Conservation (phyloP, 2,888 invertebrate species). For the Trichopria drosophilae region DNA sequence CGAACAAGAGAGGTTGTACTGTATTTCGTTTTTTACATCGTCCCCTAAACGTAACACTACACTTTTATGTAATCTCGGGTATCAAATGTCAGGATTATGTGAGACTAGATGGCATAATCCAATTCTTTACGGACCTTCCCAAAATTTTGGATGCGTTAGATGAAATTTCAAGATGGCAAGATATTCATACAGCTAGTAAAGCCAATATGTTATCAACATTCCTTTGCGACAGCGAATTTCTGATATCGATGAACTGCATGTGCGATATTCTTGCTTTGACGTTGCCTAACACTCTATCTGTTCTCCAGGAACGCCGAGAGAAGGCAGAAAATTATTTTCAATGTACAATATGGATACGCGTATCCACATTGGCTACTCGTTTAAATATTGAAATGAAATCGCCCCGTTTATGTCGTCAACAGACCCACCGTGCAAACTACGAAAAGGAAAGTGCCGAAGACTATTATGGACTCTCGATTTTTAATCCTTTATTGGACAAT, state of each 20-base stretch:
- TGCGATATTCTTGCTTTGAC: constrained; percentile 15
- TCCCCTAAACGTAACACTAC: not conserved
- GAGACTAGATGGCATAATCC: constrained; percentile 8
- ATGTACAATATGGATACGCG: constrained; percentile 10
- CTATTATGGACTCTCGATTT: constrained; percentile 16
- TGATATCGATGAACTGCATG: constrained; percentile 11
- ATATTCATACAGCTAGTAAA: not conserved
- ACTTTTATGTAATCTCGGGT: not conserved
- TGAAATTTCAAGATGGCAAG: constrained; percentile 6
- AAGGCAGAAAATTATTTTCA: constrained; percentile 14
- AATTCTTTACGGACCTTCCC: constrained; percentile 5
- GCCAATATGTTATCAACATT: constrained; percentile 1
- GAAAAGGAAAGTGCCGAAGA: constrained; percentile 7
- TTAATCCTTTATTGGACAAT: constrained; percentile 17
- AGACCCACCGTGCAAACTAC: constrained; percentile 21
- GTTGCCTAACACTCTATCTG: constrained; percentile 11
- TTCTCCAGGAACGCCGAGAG: constrained; percentile 10
- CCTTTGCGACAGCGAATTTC: constrained; percentile 12
- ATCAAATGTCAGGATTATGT: constrained; percentile 11
- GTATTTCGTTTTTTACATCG: too few species aligned
- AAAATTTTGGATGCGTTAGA: constrained; percentile 8
- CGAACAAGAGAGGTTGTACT: too few species aligned
- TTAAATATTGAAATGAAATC: constrained; percentile 13
- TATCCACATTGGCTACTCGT: constrained; percentile 1
- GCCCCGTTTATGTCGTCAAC: constrained; percentile 11